Percentiles rank a stretch among this genome's conserved stretches.
Evolutionary conservation across 2,797 vertebrate genomes (phyloP).

Genomic region (Lagodon rhomboides): DNA sequence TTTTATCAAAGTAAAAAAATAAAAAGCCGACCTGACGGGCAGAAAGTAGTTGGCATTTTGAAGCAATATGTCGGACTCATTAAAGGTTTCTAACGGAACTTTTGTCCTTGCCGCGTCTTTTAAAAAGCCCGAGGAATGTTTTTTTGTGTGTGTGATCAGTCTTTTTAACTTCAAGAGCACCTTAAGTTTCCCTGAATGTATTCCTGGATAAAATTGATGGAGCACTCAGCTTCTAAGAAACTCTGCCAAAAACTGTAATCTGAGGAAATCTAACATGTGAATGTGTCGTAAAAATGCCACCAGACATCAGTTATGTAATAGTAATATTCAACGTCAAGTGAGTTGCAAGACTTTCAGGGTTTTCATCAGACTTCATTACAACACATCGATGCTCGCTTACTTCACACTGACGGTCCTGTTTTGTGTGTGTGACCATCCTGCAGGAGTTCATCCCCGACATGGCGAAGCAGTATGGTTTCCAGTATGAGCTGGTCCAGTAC

Average conservation of each 20-base stretch:
- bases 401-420: not conserved
- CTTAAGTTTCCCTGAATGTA: not conserved
- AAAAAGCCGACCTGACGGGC: not conserved
- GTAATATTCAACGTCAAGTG: not conserved
- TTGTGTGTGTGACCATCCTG: not conserved
- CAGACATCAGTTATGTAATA: not conserved
- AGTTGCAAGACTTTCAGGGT: not conserved
- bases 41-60: not conserved
- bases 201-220: not conserved
- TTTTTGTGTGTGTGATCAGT: not conserved
- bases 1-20: not conserved
- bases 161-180: not conserved
- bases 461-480: constrained; percentile 93
- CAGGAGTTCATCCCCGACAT: constrained; percentile 96
- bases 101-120: not conserved
- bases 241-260: not conserved
- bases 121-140: not conserved
- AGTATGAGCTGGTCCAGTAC: constrained; percentile 97
- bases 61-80: not conserved
- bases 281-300: not conserved
- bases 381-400: too few relatives aligned
- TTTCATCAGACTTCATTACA: not conserved
- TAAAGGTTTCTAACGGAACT: not conserved
- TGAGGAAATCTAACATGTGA: too few relatives aligned
- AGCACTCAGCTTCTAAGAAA: not conserved